Base-by-base conservation (phyloP, 64 coral and sea anemone genomes). In the Stylophora pistillata region DNA sequence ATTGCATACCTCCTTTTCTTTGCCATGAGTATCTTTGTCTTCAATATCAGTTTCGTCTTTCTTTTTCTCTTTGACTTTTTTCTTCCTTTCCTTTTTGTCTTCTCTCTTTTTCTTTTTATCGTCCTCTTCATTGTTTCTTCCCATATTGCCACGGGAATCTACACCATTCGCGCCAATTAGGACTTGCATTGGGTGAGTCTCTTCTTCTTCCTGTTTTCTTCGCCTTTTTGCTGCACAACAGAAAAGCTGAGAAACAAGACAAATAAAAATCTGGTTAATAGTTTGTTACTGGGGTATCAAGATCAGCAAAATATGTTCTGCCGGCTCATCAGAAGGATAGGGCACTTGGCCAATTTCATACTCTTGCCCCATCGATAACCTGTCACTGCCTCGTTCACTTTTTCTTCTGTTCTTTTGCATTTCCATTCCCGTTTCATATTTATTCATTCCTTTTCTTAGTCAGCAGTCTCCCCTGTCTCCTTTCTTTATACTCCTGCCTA, bases 141-240 rank as follows among this genome's bases (percentile, higher is more conserved):
- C 23, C 59, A 53, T 65, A 72, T 86, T 72, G 25, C 65, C 21
- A 55, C 55, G 58, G 0, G 29, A 29, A 9, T 91, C 72, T 15
- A 31, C 56, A 16, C 60, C 59, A 58, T 86, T 85, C 9, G 25
- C 73, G 21, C 68, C 47, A 23, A 91, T 82, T 2, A 77, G 29
- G 13, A 79, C 74, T 14, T 91, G 65, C 12, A 91, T 12, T 9
- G 59, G 74, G 1, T 73, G 65, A 28, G 72, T 33, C n/a, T 85
- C 64, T 30, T 91, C 82, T 10, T 56, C 56, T 26, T 29, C 31
- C 55, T 58, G 32, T 18, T 53, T 56, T 78, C 72, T 86, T 78
- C 90, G 60, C 14, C 77, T 31, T 53, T 85, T 86, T 41, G 68
- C 89, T 32, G 72, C 90, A 34, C 80, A 61, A 41, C 90, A 91